Percentiles rank a stretch among this genome's conserved stretches.
phyloP scores from a whole-genome alignment of 2,888 invertebrate genomes.

The Sipha maydis region DNA sequence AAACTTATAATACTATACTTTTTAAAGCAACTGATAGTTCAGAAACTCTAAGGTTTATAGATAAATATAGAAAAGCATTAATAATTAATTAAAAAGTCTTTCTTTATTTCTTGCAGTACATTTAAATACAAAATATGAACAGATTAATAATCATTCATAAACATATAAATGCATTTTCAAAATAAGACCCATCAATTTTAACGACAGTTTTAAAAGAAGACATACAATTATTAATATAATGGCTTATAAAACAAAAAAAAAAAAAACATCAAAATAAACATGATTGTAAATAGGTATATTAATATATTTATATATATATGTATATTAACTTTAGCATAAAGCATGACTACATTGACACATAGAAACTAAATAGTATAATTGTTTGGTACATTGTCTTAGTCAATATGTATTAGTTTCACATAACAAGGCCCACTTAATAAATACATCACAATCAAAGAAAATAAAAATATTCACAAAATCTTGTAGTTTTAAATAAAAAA shows the following conservation, averaged over 20 bases:
- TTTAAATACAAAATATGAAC: conserved; percentile 20
- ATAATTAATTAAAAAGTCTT: conserved; percentile 4
- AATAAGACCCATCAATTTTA: not conserved
- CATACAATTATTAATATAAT: conserved; percentile 25
- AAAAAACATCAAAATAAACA: not conserved
- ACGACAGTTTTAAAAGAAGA: not conserved
- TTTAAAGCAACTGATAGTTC: not conserved
- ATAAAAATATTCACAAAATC: conserved; percentile 22
- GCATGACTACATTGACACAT: conserved; percentile 37
- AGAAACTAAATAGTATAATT: conserved; percentile 30
- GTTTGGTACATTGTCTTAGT: not conserved
- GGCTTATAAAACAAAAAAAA: not conserved
- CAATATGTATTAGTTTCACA: conserved; percentile 7
- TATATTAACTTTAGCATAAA: conserved; percentile 31
- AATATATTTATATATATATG: not conserved
- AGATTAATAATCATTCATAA: not conserved
- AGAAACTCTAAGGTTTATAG: not conserved
- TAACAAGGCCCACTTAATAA: conserved; percentile 37
- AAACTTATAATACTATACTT: not conserved
- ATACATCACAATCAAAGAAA: conserved; percentile 14
- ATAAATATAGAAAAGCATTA: not conserved
- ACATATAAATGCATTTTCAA: not conserved
- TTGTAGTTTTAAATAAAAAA: not conserved
- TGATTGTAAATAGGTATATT: not conserved
- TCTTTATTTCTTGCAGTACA: conserved; percentile 19